Base-by-base conservation (phyloP, 2,888 invertebrate species). In the Flexamia atlantica region DNA sequence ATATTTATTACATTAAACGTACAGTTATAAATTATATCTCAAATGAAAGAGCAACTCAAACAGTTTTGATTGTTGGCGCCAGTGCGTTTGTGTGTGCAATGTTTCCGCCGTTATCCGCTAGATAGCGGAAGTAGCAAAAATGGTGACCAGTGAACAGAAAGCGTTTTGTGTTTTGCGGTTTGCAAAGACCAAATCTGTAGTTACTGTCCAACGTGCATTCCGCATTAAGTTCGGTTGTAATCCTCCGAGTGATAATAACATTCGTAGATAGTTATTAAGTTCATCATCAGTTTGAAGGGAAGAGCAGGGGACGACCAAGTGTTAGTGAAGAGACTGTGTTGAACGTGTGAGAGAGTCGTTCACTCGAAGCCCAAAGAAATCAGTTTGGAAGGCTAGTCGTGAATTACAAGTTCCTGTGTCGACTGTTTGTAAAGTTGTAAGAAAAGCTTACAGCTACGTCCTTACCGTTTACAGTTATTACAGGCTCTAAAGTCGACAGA, bases 171-270 rank as follows among this genome's bases (percentile, higher is more conserved):
- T 81, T 81, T 30, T 57, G 9, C 53, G 60, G 81, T 57, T 81
- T 81, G 81, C 81, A 53, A 81, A 84, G 42, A 36, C 23, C n/a
- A 68, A 84, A 81, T 84, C 68, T 50, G 72, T 84, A n/a, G 81
- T 84, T 70, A 80, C 84, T 42, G 72, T 72, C 53, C 70, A 84
- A 81, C 72, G 53, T 80, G 81, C 50, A 46, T 70, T 84, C 28
- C 28, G 72, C 7, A 70, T 40, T 28, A 80, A 64, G 70, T 81
- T 80, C 40, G 68, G 64, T 64, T 46, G 80, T 64, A 72, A 84
- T 80, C 64, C 80, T 70, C 81, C 81, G 14, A 25, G 42, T 70
- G 42, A 80, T 32, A 46, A 80, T 10, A 70, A 53, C 42, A 84
- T 84, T n/a, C 81, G 72, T 76, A 40, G 81, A 76, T 81, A 72